Conservation (phyloP, 2,113 vertebrate genomes). For the Corythornis madagascariensis region DNA sequence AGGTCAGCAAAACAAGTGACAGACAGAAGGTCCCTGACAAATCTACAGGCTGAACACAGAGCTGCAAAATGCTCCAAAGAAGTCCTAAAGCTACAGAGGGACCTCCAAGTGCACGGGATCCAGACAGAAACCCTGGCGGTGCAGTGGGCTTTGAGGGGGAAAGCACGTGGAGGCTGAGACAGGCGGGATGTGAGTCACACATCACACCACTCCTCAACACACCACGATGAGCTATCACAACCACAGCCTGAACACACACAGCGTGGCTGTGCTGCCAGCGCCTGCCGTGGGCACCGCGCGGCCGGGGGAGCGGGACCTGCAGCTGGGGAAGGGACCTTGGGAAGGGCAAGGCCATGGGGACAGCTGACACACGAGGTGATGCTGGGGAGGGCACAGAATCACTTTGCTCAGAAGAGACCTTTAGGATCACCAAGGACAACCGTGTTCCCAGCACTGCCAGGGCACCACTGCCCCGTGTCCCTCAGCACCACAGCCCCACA, state of each 20-base stretch:
- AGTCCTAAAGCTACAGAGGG: not conserved
- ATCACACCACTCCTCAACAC: not conserved
- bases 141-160: not conserved
- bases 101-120: not conserved
- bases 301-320: fast-evolving
- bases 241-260: not conserved
- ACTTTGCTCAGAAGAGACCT: too few relatives aligned
- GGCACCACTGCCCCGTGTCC: too few relatives aligned
- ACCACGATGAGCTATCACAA: not conserved
- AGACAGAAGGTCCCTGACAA: not conserved
- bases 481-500: too few relatives aligned
- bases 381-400: not conserved
- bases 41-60: not conserved
- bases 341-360: not conserved
- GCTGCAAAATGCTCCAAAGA: not conserved
- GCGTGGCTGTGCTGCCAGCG: not conserved
- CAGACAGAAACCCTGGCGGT: not conserved
- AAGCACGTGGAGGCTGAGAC: not conserved
- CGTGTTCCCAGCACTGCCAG: too few relatives aligned
- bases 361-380: not conserved
- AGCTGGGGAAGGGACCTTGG: not conserved
- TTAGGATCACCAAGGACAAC: too few relatives aligned
- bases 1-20: fast-evolving
- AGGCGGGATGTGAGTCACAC: not conserved
- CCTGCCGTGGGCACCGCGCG: fast-evolving